These are phyloP conservation scores for Macropus fuliginosus DNA, from an alignment of 2,797 vertebrate genomes.

Conservation along the genomic window DNA sequence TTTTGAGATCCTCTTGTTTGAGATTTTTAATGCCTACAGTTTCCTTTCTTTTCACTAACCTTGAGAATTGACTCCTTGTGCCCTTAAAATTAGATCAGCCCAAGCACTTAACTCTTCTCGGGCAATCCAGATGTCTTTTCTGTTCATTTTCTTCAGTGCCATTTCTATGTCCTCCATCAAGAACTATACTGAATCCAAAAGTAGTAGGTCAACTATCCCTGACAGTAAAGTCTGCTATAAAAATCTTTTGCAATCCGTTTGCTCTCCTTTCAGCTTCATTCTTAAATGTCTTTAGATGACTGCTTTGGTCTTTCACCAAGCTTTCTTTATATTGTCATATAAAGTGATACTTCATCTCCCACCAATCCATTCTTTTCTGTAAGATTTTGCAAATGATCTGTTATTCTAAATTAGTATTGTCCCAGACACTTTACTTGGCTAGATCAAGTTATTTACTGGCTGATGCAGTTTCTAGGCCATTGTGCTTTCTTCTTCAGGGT, in stretches of 20 bases:
- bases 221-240: background rate
- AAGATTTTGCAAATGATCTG: background rate
- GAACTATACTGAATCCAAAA: background rate
- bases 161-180: background rate
- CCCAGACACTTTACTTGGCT: background rate
- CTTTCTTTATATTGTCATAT: background rate
- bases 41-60: background rate
- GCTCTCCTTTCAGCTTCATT: background rate
- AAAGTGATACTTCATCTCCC: background rate
- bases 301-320: background rate
- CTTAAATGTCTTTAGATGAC: background rate
- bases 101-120: background rate
- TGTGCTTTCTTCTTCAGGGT: background rate
- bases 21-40: background rate
- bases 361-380: background rate
- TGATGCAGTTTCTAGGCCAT: background rate
- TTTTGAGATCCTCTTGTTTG: background rate
- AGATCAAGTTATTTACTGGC: background rate
- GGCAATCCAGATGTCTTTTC: background rate
- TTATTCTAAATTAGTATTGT: background rate
- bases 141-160: background rate
- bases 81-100: background rate
- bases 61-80: background rate
- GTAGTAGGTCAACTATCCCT: background rate
- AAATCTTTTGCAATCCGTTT: background rate